Base-by-base conservation (phyloP, 1,140 invertebrate genomes). In the Zaprionus ghesquierei region DNA sequence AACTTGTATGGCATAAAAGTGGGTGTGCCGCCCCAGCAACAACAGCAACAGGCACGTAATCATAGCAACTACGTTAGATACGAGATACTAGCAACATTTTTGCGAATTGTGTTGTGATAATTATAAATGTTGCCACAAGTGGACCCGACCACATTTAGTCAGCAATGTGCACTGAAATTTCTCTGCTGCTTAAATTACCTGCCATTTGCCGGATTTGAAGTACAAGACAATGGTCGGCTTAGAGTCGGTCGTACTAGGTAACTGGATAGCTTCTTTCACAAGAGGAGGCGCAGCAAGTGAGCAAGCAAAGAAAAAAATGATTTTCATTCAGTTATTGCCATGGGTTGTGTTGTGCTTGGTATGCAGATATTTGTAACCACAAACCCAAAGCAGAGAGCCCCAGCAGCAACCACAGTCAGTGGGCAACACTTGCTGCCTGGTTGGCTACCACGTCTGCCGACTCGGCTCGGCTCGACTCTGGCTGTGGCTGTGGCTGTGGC, bases 281-380 rank as follows among this genome's bases (percentile, higher is more conserved):
- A 81, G 74, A 76, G 62, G 74, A 68, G 73, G 25, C 51, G n/a
- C 31, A 58, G 33, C n/a, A 49, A 49, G n/a, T n/a, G 18, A 56
- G 27, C 10, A 20, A 12, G 13, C 10, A 49, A 5, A 8, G 10
- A 33, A 63, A 72, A 74, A 77, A 77, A 79, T 71, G 71, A 86
- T 79, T 71, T 89, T 89, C 84, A 89, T 89, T 89, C 84, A 89
- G 85, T 64, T 85, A 85, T 85, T 82, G 69, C 71, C 66, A 51
- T 60, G 65, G 49, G 59, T 69, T 49, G 44, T 63, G 49, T 27
- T n/a, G n/a, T n/a, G n/a, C 53, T 69, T 81, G 85, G 86, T 90
- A 85, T 89, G 86, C 85, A 89, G 85, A 89, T 85, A 89, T 78
- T 85, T 81, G 85, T 84, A 89, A 89, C 84, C 80, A 63, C 63